phyloP scores from a whole-genome alignment of 2,888 invertebrate species.

The Rhaphigaster nebulosa region DNA sequence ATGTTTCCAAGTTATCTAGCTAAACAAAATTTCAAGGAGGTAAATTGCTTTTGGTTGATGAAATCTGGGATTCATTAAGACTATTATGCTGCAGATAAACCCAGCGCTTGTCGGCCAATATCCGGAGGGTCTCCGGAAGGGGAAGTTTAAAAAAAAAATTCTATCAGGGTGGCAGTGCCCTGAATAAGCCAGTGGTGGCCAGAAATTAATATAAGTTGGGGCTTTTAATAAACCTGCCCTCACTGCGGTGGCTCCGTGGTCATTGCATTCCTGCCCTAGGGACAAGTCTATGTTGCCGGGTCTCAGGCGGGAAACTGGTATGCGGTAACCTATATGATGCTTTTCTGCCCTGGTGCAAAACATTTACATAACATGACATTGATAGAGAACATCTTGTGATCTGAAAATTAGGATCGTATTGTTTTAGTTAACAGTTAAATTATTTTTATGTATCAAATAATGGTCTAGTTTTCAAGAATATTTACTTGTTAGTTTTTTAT shows the following conservation, averaged over 20 bases:
- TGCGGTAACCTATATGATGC: background rate
- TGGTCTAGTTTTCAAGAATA: no score
- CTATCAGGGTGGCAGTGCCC: background rate
- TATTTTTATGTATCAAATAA: no score
- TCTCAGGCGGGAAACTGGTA: background rate
- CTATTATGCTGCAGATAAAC: background rate
- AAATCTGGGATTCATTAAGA: background rate
- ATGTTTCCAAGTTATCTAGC: background rate
- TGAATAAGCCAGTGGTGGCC: background rate
- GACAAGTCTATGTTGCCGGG: background rate
- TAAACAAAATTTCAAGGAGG: background rate
- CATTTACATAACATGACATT: no score
- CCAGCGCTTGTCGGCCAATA: background rate
- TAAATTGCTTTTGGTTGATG: background rate
- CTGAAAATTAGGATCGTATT: no score
- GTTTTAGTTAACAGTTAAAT: no score
- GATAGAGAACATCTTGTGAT: no score
- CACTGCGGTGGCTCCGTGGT: background rate
- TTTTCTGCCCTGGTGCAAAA: no score
- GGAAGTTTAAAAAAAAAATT: background rate
- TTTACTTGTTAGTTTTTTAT: no score
- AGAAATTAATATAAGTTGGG: constrained; percentile 4
- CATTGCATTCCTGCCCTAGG: background rate
- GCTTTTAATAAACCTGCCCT: background rate
- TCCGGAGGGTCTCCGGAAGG: background rate